Percentiles rank a stretch among this genome's conserved stretches.
Evolutionary conservation across 2,113 vertebrate genomes (phyloP).

Genomic region (Caracal caracal): DNA sequence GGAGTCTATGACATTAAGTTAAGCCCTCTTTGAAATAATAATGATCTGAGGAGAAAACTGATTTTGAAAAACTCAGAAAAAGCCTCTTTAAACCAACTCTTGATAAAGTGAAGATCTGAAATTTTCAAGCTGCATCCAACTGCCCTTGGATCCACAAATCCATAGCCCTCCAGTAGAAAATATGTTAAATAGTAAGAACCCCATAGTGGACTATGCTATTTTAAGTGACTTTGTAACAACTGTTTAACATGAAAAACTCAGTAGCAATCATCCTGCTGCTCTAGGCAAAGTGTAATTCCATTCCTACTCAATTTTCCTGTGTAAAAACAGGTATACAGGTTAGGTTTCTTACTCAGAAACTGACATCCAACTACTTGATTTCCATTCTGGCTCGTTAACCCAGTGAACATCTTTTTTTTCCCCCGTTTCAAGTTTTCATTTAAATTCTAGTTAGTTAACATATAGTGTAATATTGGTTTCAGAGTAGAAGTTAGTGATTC

Average conservation of each 20-base stretch:
- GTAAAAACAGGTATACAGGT: not conserved
- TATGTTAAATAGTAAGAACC: not conserved
- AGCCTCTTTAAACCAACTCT: not conserved
- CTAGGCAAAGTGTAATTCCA: constrained; percentile 21
- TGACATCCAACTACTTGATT: not conserved
- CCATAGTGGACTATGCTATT: not conserved
- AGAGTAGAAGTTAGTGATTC: not conserved
- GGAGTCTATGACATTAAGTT: constrained; percentile 13
- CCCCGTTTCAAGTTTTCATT: not conserved
- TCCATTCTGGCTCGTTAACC: not conserved
- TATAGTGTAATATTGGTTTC: not conserved
- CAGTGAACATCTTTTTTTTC: not conserved
- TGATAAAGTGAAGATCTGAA: constrained; percentile 26
- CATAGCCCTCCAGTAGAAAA: constrained; percentile 17
- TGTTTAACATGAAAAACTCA: constrained; percentile 42
- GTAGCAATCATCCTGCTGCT: not conserved
- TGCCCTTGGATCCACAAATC: not conserved
- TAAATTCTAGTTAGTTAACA: not conserved
- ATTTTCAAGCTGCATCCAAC: not conserved
- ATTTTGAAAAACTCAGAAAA: not conserved
- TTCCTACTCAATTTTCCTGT: not conserved
- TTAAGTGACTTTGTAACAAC: constrained; percentile 23
- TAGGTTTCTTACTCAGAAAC: not conserved
- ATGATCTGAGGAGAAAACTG: not conserved
- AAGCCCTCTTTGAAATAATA: constrained; percentile 38